Base-by-base conservation (phyloP, 2,797 vertebrate species). In the Malacoctenus gilli region DNA sequence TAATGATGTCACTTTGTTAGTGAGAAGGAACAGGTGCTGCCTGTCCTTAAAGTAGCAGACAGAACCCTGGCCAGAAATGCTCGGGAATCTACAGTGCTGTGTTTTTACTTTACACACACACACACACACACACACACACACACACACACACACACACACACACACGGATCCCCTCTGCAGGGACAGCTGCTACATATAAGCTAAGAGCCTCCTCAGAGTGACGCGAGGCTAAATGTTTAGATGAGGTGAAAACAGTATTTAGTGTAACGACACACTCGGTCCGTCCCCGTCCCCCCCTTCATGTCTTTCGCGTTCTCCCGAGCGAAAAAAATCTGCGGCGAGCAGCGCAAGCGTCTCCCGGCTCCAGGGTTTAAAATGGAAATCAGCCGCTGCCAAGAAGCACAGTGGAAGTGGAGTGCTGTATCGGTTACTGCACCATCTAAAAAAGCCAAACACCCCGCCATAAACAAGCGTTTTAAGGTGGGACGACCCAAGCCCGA, bases 1-100 rank as follows among this genome's bases (percentile, higher is more conserved):
- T 37, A 31, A 28, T 87, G 85, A 89, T 82, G 82, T 87, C 83
- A 87, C 65, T 74, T 50, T 30, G 51, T 68, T 63, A 68, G 73
- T 30, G 19, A 25, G 62, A 57, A 72, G 57, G 71, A 80, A 89
- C 89, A 90, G 88, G 86, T 91, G 88, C 72, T 70, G 57, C 41
- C 42, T 68, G 59, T 68, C 70, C 51, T 68, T 44, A 68, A 56
- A 64, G 66, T 32, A 57, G 58, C 61, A 79, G 60, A 75, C 60
- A 38, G 38, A 67, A 59, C 21, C 31, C 37, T 3, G 12, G 38
- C 28, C 52, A 35, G 62, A 82, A 67, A 83, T 68, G 32, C 47
- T 77, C 43, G 32, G 56, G 28, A 68, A 59, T 74, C 41, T 49
- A 73, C 22, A 2, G 32, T 1, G 56, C 31, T 53, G 57, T 62